phyloP scores from a whole-genome alignment of 1,140 invertebrate species.

The Rhopalosiphum padi region DNA sequence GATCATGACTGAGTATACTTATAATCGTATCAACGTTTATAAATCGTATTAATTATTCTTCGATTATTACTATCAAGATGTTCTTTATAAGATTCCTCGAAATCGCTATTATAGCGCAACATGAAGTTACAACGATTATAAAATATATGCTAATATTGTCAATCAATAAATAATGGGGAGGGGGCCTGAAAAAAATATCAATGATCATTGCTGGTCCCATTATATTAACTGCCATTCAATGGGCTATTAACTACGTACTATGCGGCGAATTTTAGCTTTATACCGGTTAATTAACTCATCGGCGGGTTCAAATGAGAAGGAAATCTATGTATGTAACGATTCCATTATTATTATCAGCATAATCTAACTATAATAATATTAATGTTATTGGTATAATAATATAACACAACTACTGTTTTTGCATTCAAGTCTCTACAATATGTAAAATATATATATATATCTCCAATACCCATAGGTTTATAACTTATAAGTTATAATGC shows the following conservation, averaged over 20 bases:
- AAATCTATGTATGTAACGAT: not conserved
- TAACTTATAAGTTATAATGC: not conserved
- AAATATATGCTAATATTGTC: not conserved
- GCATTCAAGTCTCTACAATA: not conserved
- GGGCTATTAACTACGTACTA: not conserved
- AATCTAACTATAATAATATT: not conserved
- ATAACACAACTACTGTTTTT: constrained; percentile 3
- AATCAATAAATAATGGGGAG: not conserved
- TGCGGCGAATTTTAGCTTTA: not conserved
- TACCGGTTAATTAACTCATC: not conserved
- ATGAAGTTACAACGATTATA: not conserved
- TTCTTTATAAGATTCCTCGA: not conserved
- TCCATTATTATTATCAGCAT: not conserved
- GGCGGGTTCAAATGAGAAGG: not conserved
- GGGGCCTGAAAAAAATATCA: not conserved
- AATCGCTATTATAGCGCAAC: constrained; percentile 36
- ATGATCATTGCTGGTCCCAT: not conserved
- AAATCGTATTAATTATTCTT: constrained; percentile 43
- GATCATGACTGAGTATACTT: constrained; percentile 1
- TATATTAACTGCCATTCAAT: not conserved
- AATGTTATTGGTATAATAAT: constrained; percentile 7
- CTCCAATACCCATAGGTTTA: not conserved
- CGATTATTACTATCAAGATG: constrained; percentile 10
- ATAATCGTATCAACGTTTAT: constrained; percentile 24
- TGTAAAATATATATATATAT: not conserved